Evolutionary conservation across 2,888 invertebrate genomes (phyloP), one percentile per base, ranked within the genome.

Genomic region (Acleris cristana): DNA sequence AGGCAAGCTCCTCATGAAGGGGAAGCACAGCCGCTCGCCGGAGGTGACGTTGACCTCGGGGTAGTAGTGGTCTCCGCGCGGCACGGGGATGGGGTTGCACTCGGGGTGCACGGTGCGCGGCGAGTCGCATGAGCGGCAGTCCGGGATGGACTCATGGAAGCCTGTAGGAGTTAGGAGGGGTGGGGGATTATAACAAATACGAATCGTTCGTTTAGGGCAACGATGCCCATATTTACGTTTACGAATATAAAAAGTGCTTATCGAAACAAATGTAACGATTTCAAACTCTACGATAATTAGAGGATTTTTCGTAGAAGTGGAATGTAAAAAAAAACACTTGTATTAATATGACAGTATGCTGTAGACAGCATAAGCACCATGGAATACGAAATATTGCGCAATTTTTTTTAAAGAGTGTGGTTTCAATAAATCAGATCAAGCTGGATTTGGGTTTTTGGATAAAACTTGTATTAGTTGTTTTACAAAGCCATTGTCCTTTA

Each of bases 1-100:
- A 0, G 98, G 98, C 71, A 99, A 89, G 57, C 98, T 98, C 80
- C 98, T 95, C 95, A 98, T 98, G 85, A 98, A 98, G 0, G 98
- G 98, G 89, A 99, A 97, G 87, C 99, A 99, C 74, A 98, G 94
- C 16, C 97, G 93, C 65, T 96, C 95, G 0, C 98, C 98, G 3
- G 96, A 96, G 0, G 96, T 96, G 10, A 96, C 94, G 81, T 98
- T 98, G 44, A 96, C 95, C 71, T 97, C 96, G 0, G 98, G 97
- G 83, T 98, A 99, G 86, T 96, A 97, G 70, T 97, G 97, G 86
- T 99, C 99, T 0, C 97, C 96, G 0, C 95, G 86, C 0, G 98
- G 98, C 0, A 99, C 96, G 0, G 96, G 96, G 90, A 99, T 97
- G 0, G 99, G 99, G 90, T 97, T 96, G 82, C 99, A 99, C 81